phyloP scores from a whole-genome alignment of 1,140 invertebrate genomes.

The Drosophila trapezifrons region DNA sequence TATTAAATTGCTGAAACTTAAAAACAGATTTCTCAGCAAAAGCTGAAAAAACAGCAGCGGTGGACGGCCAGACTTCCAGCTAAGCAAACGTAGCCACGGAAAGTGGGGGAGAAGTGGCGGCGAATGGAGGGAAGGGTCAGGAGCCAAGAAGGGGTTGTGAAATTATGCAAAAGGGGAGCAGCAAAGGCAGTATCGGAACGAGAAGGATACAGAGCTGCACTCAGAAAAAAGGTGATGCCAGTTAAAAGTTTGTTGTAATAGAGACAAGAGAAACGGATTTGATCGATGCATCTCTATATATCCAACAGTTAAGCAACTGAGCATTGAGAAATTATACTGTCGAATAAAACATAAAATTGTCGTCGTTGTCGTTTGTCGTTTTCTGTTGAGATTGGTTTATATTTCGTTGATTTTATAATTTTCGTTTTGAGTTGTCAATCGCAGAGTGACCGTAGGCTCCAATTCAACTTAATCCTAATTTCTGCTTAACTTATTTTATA shows the following conservation, averaged over 20 bases:
- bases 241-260: too few relatives aligned
- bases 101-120: not conserved
- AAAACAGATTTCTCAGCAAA: slow-evolving; percentile 79
- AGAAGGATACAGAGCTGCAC: not conserved
- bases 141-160: slow-evolving; percentile 5
- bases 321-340: too few relatives aligned
- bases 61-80: slow-evolving; percentile 21
- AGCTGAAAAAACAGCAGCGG: slow-evolving; percentile 22
- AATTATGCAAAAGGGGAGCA: slow-evolving; percentile 1
- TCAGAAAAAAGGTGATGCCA: not conserved
- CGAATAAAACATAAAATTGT: not conserved
- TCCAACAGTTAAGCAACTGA: not conserved
- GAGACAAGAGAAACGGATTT: not conserved
- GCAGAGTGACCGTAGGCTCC: too few relatives aligned
- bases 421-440: too few relatives aligned
- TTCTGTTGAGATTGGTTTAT: too few relatives aligned
- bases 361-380: too few relatives aligned
- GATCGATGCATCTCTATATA: not conserved
- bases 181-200: not conserved
- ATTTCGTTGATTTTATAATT: too few relatives aligned
- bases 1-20: slow-evolving; percentile 82
- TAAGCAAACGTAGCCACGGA: slow-evolving; percentile 24
- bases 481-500: too few relatives aligned
- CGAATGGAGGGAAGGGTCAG: slow-evolving; percentile 8
- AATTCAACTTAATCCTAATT: too few relatives aligned